phyloP scores from a whole-genome alignment of 2,113 vertebrate species.

The Meles meles region DNA sequence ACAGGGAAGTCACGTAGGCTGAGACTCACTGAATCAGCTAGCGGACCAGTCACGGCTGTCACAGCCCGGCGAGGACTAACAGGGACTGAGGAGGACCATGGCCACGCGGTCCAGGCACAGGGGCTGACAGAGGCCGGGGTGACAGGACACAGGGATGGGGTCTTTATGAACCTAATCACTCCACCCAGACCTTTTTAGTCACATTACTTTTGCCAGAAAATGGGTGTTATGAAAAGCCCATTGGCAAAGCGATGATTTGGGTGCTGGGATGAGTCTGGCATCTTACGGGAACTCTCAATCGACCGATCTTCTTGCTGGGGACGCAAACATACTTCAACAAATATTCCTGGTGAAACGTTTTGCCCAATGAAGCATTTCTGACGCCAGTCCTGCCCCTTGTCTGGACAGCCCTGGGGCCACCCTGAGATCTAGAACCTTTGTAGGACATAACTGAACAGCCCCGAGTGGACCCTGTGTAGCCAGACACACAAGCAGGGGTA shows the following conservation, averaged over 20 bases:
- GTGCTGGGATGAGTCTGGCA: background rate
- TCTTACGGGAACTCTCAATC: background rate
- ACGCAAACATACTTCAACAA: too few species aligned
- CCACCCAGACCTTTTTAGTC: background rate
- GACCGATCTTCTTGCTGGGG: background rate
- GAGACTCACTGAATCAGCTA: background rate
- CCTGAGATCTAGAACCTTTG: accelerated
- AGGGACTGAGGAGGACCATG: accelerated
- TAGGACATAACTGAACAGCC: accelerated
- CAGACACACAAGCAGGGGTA: too few species aligned
- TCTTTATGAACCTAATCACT: background rate
- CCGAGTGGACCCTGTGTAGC: background rate
- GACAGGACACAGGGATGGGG: background rate
- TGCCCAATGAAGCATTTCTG: background rate
- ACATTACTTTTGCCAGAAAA: background rate
- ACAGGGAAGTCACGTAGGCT: background rate
- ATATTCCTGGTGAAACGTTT: accelerated
- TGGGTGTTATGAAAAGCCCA: background rate
- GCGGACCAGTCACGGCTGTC: accelerated
- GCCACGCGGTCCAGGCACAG: background rate
- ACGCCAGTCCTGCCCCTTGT: too few species aligned
- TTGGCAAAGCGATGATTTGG: background rate
- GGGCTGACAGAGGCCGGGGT: background rate
- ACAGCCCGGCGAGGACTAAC: background rate
- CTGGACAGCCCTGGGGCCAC: accelerated